Conservation (phyloP, 2,113 vertebrate genomes). For the Narcine bancroftii region DNA sequence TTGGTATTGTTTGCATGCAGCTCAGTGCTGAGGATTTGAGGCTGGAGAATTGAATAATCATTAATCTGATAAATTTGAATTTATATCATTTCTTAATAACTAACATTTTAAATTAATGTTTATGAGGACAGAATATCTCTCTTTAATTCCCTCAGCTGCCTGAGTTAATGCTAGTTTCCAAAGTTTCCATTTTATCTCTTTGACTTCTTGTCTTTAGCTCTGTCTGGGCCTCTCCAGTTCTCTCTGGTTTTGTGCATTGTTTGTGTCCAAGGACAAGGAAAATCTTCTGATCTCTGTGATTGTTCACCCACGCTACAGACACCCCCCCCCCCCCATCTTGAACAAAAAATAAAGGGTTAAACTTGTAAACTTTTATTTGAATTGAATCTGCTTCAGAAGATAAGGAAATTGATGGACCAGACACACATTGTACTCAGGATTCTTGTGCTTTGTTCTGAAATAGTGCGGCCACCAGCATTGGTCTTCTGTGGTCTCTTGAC, state of each 20-base stretch:
- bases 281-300: background rate
- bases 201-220: background rate
- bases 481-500: background rate
- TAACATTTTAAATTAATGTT: background rate
- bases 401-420: conserved; percentile 9
- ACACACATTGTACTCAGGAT: conserved; percentile 7
- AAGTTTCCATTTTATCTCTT: background rate
- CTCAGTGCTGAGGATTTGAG: background rate
- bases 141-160: background rate
- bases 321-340: background rate
- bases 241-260: background rate
- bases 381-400: background rate
- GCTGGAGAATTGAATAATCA: background rate
- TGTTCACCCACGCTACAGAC: background rate
- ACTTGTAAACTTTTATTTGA: conserved; percentile 20
- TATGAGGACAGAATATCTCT: background rate
- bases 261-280: background rate
- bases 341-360: conserved; percentile 17
- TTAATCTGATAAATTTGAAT: background rate
- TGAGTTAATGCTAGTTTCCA: background rate
- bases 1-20: background rate
- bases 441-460: conserved; percentile 6
- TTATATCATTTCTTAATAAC: background rate
- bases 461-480: conserved; percentile 12
- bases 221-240: background rate